Base-by-base conservation (phyloP, 2,888 invertebrate species). In the Pomacea canaliculata region DNA sequence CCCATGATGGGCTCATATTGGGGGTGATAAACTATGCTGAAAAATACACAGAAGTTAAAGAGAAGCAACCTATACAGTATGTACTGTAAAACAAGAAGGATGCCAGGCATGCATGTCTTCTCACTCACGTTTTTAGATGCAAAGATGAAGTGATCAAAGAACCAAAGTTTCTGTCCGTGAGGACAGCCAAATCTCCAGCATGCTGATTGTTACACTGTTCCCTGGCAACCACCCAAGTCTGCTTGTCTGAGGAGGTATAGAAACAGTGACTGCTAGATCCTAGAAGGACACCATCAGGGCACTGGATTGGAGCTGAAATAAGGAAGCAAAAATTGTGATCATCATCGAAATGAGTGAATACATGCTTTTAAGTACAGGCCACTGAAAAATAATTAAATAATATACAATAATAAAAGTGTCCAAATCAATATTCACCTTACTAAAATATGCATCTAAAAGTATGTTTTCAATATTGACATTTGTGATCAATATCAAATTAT, bases 261-360 rank as follows among this genome's bases (percentile, higher is more conserved):
- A 80, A 83, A 68, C 85, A 85, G 67, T 82, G 74, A 1, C 76
- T 78, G 49, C 74, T 80, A 27, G 66, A 63, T 19, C 65, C 72
- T 63, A 76, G 27, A 70, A 69, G 68, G n/a, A 67, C 19, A 8
- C 74, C 74, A 23, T 60, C 12, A 16, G 74, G 74, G 51, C 74
- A 74, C 9, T 12, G 62, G 7, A 27, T 27, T 8, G 74, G 68
- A 13, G 59, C 74, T 74, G 69, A 56, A 56, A 56, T 56, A 56
- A 13, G 10, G 51, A 16, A 56, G 51, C 51, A 56, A 56, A 56
- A 10, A 56, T 56, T 56, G 4, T 0, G 8, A 56, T 16, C 51
- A 56, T 13, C 16, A 37, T 37, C 37, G 5, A 56, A 56, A 56
- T 56, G 51, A 56, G 12, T 4, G 8, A 16, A 56, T 56, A 56